phyloP scores from a whole-genome alignment of 2,113 vertebrate genomes.

The Brienomyrus brachyistius region DNA sequence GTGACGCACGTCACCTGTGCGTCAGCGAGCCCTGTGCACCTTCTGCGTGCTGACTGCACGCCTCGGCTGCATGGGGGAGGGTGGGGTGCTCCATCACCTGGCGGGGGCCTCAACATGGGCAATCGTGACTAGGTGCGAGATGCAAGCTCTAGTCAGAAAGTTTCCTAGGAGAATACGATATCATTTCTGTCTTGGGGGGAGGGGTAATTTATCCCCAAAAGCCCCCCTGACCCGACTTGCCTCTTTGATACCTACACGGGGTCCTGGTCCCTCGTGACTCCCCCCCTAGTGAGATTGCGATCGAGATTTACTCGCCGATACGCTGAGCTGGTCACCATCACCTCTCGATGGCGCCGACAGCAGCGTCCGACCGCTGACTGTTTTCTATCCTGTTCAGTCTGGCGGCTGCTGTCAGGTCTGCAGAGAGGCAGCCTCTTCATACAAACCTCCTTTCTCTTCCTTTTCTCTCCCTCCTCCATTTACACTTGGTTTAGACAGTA shows the following conservation, averaged over 20 bases:
- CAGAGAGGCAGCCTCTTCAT: background rate
- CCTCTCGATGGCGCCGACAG: background rate
- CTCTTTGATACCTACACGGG: background rate
- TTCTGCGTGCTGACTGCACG: background rate
- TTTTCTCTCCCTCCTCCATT: background rate
- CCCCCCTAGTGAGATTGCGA: background rate
- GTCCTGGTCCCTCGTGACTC: background rate
- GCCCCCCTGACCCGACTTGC: background rate
- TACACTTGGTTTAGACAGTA: background rate
- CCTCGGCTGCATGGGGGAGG: background rate
- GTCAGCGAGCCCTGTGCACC: background rate
- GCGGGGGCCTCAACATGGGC: background rate
- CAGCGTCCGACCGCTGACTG: background rate
- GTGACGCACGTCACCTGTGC: background rate
- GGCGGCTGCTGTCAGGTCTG: background rate
- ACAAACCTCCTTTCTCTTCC: background rate
- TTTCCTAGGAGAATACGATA: background rate
- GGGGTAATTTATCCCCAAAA: background rate
- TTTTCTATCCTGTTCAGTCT: background rate
- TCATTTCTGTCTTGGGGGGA: background rate
- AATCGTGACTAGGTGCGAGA: background rate
- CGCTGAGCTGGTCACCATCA: background rate
- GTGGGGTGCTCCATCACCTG: background rate
- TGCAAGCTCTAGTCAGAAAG: background rate
- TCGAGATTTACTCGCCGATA: background rate